phyloP scores from a whole-genome alignment of 1,140 invertebrate genomes.

The Brachystomella parvula region DNA sequence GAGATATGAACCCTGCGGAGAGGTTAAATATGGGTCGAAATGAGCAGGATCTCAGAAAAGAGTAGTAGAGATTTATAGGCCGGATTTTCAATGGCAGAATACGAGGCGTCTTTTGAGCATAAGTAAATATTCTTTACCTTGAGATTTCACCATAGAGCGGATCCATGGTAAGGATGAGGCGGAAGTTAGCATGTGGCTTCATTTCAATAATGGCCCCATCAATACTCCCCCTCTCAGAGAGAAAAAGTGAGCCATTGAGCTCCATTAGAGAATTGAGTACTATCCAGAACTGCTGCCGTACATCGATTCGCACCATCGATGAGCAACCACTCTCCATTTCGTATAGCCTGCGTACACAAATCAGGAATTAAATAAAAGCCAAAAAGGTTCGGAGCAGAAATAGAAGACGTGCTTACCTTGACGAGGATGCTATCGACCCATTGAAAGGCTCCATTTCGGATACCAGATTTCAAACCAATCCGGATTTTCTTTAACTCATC shows the following conservation, averaged over 20 bases:
- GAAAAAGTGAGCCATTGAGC: slow-evolving; percentile 74
- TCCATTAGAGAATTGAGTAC: slow-evolving; percentile 92
- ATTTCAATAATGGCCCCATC: slow-evolving; percentile 65
- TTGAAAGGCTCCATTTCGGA: slow-evolving; percentile 82
- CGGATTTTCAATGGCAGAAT: no score
- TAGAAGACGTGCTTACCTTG: slow-evolving; percentile 48
- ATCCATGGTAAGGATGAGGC: slow-evolving; percentile 91
- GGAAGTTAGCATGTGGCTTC: slow-evolving; percentile 80
- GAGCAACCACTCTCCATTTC: slow-evolving; percentile 79
- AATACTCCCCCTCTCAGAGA: slow-evolving; percentile 79
- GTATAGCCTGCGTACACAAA: slow-evolving; percentile 57
- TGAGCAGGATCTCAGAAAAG: no score
- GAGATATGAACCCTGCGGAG: no score
- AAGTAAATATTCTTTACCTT: no score
- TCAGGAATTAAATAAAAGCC: neutral
- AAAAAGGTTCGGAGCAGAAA: neutral
- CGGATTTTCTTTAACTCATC: slow-evolving; percentile 29
- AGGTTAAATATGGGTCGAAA: no score
- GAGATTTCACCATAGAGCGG: slow-evolving; percentile 92
- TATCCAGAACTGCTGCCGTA: slow-evolving; percentile 89
- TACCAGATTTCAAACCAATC: slow-evolving; percentile 31
- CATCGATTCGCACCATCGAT: slow-evolving; percentile 97
- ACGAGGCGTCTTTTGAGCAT: no score
- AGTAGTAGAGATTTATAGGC: no score
- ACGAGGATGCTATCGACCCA: slow-evolving; percentile 95